Evolutionary conservation across 2,888 invertebrate genomes (phyloP).

Genomic region (Drosophila neotestacea): DNA sequence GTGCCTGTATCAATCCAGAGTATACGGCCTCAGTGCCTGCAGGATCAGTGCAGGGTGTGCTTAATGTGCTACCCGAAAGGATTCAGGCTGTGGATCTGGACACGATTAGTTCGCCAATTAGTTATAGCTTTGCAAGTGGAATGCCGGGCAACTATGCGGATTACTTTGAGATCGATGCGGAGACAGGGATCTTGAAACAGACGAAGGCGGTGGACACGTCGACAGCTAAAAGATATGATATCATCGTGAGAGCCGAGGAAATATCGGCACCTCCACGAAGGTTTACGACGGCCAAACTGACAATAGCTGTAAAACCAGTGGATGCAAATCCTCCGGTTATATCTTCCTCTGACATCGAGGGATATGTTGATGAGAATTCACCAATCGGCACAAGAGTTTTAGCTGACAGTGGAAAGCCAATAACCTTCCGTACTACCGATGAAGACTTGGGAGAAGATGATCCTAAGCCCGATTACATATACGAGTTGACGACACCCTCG

Average conservation of each 20-base stretch:
- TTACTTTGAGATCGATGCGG: conserved; percentile 93
- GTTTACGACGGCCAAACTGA: conserved; percentile 93
- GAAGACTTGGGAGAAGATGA: conserved; percentile 94
- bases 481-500: conserved; percentile 93
- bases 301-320: conserved; percentile 93
- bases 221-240: conserved; percentile 91
- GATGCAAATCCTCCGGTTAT: conserved; percentile 94
- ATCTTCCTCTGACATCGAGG: conserved; percentile 89
- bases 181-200: conserved; percentile 93
- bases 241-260: conserved; percentile 95
- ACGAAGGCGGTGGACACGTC: conserved; percentile 92
- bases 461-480: conserved; percentile 91
- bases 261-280: conserved; percentile 91
- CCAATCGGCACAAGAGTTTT: conserved; percentile 93
- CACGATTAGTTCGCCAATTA: conserved; percentile 93
- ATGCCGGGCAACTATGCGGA: conserved; percentile 91
- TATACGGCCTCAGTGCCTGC: conserved; percentile 92
- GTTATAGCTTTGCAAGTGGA: conserved; percentile 93
- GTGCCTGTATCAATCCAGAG: conserved; percentile 94
- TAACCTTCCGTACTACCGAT: conserved; percentile 92
- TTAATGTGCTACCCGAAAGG: conserved; percentile 93
- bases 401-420: conserved; percentile 88
- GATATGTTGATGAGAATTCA: conserved; percentile 94
- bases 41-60: conserved; percentile 92
- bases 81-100: conserved; percentile 97